Percentiles rank a stretch among this genome's conserved stretches.
These are phyloP conservation scores for Chitala chitala DNA, from an alignment of 2,113 vertebrate genomes.

Conservation along the genomic window DNA sequence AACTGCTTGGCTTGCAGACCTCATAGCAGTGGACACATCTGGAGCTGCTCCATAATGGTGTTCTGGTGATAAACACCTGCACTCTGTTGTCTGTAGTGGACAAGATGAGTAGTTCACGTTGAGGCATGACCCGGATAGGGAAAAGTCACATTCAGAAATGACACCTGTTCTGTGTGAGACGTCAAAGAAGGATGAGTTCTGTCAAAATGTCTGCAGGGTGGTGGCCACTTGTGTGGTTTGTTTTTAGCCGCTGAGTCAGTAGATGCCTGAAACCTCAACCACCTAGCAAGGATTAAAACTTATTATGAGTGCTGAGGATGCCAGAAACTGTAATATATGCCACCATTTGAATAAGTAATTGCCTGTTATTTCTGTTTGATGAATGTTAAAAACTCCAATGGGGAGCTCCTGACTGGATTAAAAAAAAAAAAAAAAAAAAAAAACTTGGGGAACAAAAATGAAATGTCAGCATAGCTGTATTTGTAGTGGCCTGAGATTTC, in stretches of 20 bases:
- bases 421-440: background rate
- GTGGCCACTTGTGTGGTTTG: background rate
- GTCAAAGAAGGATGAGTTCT: background rate
- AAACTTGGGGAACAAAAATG: slow-evolving; percentile 27
- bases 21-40: background rate
- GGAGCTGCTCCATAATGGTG: background rate
- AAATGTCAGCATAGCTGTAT: slow-evolving; percentile 40
- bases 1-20: no score
- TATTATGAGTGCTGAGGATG: background rate
- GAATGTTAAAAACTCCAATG: background rate
- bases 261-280: background rate
- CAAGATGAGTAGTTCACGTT: background rate
- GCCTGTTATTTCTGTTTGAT: slow-evolving; percentile 3
- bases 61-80: background rate
- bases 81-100: background rate
- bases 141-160: background rate
- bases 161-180: no score
- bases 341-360: background rate
- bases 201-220: background rate
- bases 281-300: background rate
- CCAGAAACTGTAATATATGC: background rate
- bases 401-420: slow-evolving; percentile 1
- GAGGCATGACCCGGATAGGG: background rate
- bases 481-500: slow-evolving; percentile 27
- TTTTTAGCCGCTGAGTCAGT: background rate